Base-by-base conservation (phyloP, 2,113 vertebrate genomes). In the Eleginops maclovinus region DNA sequence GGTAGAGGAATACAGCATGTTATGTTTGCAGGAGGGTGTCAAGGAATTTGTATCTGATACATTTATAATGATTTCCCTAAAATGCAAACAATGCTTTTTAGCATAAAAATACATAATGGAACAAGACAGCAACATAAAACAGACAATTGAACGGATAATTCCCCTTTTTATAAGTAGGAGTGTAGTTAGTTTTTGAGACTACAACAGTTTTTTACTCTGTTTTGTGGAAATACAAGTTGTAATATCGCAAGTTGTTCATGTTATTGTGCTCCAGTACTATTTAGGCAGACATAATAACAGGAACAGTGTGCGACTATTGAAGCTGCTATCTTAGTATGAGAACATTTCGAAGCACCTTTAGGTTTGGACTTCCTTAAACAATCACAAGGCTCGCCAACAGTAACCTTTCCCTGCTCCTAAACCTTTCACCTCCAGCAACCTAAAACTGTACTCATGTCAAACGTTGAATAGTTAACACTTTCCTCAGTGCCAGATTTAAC, bases 391-490 rank as follows among this genome's bases (percentile, higher is more conserved):
- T n/a, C 59, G 53, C 26, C 14, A 62, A 5, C 16, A 17, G 13
- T 3, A 0, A 0, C 3, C 40, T 2, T 50, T 59, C 58, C 43
- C 22, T 44, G 40, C 19, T 28, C 4, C 8, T 0, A 13, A 19
- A 51, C 69, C 72, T 81, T 82, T 80, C 43, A 66, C 44, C 62
- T 51, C 10, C 21, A 5, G 36, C 55, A 44, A 60, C 44, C 64
- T 85, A 54, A 79, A 81, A 70, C 66, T 55, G 62, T 40, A 3
- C 65, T 22, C 59, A 71, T 28, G 66, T 65, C 66, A 54, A 44
- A 76, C 40, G 28, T 46, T 58, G 65, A 75, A n/a, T 55, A 70
- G 72, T 82, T 79, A 70, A 79, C 81, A 64, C 87, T 71, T 64
- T 84, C 64, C 62, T 75, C 58, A 6, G 72, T 26, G 51, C 72